phyloP scores from a whole-genome alignment of 64 coral and sea anemone genomes.

The Montipora cactus region DNA sequence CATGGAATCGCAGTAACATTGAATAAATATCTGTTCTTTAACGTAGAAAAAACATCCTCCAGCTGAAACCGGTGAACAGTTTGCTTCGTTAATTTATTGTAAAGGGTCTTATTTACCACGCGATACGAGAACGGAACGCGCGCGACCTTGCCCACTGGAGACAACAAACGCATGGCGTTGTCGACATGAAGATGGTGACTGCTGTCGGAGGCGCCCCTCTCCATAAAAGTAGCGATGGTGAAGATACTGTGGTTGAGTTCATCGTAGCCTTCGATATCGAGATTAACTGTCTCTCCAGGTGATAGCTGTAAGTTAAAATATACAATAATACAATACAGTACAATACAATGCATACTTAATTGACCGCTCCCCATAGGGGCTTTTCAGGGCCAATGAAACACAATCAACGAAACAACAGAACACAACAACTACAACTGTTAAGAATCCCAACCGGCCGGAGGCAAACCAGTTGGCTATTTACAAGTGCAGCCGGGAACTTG shows the following conservation, averaged over 20 bases:
- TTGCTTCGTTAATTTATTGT: background rate
- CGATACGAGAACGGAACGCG: constrained; percentile 69
- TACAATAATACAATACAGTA: background rate
- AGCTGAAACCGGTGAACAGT: constrained; percentile 38
- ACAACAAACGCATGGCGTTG: constrained; percentile 49
- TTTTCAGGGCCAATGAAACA: no score
- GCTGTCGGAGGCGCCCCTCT: background rate
- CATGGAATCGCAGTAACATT: constrained; percentile 59
- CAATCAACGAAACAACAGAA: no score
- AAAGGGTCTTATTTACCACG: background rate
- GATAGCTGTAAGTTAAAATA: constrained; percentile 47
- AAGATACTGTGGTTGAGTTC: constrained; percentile 81
- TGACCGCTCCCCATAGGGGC: no score
- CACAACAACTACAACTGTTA: no score
- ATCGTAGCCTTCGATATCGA: constrained; percentile 77
- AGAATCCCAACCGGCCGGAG: no score
- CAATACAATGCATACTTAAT: no score
- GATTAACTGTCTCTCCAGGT: constrained; percentile 74
- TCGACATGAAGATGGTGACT: constrained; percentile 10
- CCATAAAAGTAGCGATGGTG: constrained; percentile 55
- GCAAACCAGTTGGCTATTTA: no score
- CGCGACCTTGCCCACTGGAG: constrained; percentile 23
- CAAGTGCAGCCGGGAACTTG: no score
- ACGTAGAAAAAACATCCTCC: constrained; percentile 31
- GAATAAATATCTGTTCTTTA: constrained; percentile 41